Evolutionary conservation across 2,888 invertebrate species (phyloP).

Genomic region (Furcula furcula): DNA sequence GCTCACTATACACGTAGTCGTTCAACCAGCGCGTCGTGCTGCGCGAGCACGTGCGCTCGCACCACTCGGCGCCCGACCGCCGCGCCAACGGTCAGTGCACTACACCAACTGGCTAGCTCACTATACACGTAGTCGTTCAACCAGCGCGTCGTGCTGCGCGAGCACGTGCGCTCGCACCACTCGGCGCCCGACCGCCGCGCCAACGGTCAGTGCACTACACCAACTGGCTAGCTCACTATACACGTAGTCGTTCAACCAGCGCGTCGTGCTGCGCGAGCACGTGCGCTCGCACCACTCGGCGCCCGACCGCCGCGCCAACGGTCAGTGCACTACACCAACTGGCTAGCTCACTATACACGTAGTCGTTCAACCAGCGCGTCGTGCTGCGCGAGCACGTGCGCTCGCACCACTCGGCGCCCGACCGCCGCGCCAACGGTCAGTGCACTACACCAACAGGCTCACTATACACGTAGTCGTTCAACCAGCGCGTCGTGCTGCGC

Average conservation of each 20-base stretch:
- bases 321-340: slow-evolving; percentile 41
- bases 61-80: slow-evolving; percentile 91
- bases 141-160: slow-evolving; percentile 91
- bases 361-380: no score
- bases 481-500: no score
- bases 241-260: slow-evolving; percentile 92
- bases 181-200: slow-evolving; percentile 89
- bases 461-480: no score
- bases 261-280: slow-evolving; percentile 91
- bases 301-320: slow-evolving; percentile 85
- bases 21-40: slow-evolving; percentile 94
- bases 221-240: slow-evolving; percentile 94
- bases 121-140: slow-evolving; percentile 94
- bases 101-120: no score
- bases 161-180: slow-evolving; percentile 93
- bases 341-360: not conserved
- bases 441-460: no score
- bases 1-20: no score
- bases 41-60: slow-evolving; percentile 91
- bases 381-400: no score
- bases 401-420: no score
- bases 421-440: no score
- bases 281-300: slow-evolving; percentile 93
- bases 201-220: slow-evolving; percentile 50
- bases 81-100: slow-evolving; percentile 70